Evolutionary conservation across 2,888 invertebrate species (phyloP).

Genomic region (Abrostola triplasia): DNA sequence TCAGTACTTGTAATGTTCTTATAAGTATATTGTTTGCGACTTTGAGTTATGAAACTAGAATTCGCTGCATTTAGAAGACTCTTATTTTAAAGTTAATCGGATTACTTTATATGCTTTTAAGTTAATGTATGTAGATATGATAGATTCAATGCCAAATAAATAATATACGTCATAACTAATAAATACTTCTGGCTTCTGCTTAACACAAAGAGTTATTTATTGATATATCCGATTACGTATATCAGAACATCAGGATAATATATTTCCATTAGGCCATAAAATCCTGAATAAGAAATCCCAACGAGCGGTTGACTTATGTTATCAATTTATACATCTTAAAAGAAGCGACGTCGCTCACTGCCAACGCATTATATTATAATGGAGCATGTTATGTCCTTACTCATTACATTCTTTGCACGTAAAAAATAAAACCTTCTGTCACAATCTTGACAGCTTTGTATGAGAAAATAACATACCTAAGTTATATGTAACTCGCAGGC

Average conservation of each 20-base stretch:
- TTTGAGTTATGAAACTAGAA: conserved; percentile 5
- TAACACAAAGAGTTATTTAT: not conserved
- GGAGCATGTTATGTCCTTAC: conserved; percentile 69
- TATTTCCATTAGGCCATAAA: conserved; percentile 7
- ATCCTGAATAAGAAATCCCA: conserved; percentile 21
- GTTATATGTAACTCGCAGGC: conserved; percentile 72
- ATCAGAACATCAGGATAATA: conserved; percentile 5
- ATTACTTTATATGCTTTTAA: not conserved
- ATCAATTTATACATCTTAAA: conserved; percentile 68
- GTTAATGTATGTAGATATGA: not conserved
- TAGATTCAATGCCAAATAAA: conserved; percentile 3
- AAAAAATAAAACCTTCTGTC: conserved; percentile 80
- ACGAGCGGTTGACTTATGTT: conserved; percentile 62
- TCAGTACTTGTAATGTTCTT: conserved; percentile 12
- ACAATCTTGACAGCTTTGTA: conserved; percentile 78
- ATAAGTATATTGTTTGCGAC: conserved; percentile 1
- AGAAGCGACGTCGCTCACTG: conserved; percentile 56
- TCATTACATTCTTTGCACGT: conserved; percentile 82
- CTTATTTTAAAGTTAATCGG: conserved; percentile 2
- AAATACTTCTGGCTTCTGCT: conserved; percentile 16
- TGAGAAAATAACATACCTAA: conserved; percentile 76
- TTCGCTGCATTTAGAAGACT: not conserved
- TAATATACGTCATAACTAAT: conserved; percentile 13
- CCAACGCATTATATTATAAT: conserved; percentile 69
- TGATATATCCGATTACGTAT: conserved; percentile 1